Evolutionary conservation across 2,797 vertebrate genomes (phyloP).

Genomic region (Pelobates cultripes): DNA sequence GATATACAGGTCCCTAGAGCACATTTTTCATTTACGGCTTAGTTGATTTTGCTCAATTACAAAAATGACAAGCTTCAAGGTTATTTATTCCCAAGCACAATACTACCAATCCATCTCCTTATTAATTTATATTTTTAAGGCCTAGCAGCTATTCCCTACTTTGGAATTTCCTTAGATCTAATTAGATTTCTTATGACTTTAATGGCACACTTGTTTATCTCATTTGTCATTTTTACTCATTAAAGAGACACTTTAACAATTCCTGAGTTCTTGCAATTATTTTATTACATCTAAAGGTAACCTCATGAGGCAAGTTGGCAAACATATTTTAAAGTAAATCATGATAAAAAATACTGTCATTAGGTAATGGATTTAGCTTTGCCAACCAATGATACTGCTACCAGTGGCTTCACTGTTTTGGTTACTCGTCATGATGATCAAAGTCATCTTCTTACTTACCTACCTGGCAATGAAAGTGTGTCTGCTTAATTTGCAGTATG

Average conservation of each 20-base stretch:
- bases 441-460: too few species aligned
- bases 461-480: too few species aligned
- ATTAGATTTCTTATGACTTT: conserved; percentile 49
- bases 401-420: too few species aligned
- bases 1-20: background rate
- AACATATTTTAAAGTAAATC: background rate
- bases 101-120: conserved; percentile 27
- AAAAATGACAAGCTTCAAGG: conserved; percentile 39
- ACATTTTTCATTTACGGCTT: conserved; percentile 50
- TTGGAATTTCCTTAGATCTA: conserved; percentile 40
- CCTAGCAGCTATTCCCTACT: conserved; percentile 19
- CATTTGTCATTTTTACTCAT: conserved; percentile 22
- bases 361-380: too few species aligned
- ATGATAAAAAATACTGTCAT: background rate
- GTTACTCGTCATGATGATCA: too few species aligned
- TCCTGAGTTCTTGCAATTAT: background rate
- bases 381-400: too few species aligned
- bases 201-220: conserved; percentile 46
- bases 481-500: too few species aligned
- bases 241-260: conserved; percentile 27
- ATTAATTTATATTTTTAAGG: conserved; percentile 20
- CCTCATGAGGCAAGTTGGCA: background rate
- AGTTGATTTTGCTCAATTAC: conserved; percentile 44
- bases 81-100: conserved; percentile 47
- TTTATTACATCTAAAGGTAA: background rate